Percentiles rank a stretch among this genome's conserved stretches.
Evolutionary conservation across 2,797 vertebrate genomes (phyloP).

Genomic region (Macroramphosus scolopax): DNA sequence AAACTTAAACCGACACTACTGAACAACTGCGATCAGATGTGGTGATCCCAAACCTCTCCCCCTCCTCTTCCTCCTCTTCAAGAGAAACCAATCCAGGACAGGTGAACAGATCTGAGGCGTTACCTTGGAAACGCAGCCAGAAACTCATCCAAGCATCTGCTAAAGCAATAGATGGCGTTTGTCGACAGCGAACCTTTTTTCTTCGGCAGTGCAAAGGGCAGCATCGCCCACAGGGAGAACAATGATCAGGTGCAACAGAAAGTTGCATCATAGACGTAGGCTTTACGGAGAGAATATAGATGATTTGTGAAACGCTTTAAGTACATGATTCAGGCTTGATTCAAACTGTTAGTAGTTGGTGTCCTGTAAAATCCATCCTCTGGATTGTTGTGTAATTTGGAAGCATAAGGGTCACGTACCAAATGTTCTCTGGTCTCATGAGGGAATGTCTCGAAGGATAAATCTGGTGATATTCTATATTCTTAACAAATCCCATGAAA

Average conservation of each 20-base stretch:
- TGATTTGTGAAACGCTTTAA: conserved; percentile 18
- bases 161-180: conserved; percentile 45
- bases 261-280: conserved; percentile 28
- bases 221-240: conserved; percentile 2
- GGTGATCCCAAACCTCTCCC: not conserved
- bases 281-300: conserved; percentile 27
- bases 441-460: not conserved
- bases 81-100: conserved; percentile 41
- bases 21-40: not conserved
- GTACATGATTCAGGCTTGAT: conserved; percentile 23
- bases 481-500: conserved; percentile 39
- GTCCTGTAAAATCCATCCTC: conserved; percentile 44
- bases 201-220: conserved; percentile 14
- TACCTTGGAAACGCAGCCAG: conserved; percentile 14
- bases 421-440: conserved; percentile 11
- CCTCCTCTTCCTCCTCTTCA: conserved; percentile 10
- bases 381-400: conserved; percentile 32
- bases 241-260: conserved; percentile 2
- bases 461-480: conserved; percentile 13
- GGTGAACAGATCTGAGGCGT: conserved; percentile 24
- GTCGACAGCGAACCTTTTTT: conserved; percentile 7
- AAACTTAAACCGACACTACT: conserved; percentile 1
- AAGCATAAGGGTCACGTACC: conserved; percentile 33
- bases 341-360: conserved; percentile 20
- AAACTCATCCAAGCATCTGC: conserved; percentile 40